Percentiles rank a stretch among this genome's conserved stretches.
Conservation (phyloP, 2,797 vertebrate genomes). For the Anabacerthia variegaticeps region DNA sequence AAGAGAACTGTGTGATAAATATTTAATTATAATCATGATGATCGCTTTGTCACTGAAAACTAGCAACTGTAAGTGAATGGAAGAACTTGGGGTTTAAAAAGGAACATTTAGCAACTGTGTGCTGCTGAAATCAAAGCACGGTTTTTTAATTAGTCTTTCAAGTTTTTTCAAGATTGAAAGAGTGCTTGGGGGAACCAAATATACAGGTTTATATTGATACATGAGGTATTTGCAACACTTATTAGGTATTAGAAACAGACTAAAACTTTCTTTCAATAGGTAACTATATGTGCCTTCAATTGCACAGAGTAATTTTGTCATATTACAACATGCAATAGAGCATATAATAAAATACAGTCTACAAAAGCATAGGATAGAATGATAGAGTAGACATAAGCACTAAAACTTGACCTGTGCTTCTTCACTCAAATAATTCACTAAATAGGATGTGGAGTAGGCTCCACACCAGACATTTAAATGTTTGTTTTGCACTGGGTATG, state of each 20-base stretch:
- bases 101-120: not conserved
- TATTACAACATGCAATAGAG: not conserved
- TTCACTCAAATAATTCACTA: not conserved
- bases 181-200: not conserved
- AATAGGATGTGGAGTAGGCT: not conserved
- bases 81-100: not conserved
- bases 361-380: not conserved
- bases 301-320: not conserved
- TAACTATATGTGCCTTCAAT: not conserved
- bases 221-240: not conserved
- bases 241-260: not conserved
- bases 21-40: slow-evolving; percentile 61
- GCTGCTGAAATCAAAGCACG: not conserved
- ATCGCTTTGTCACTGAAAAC: slow-evolving; percentile 24
- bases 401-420: not conserved
- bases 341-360: fast-evolving
- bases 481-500: not conserved
- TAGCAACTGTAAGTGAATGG: slow-evolving; percentile 22
- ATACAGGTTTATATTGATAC: not conserved
- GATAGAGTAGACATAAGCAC: not conserved
- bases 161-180: not conserved
- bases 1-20: slow-evolving; percentile 60
- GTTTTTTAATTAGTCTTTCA: slow-evolving; percentile 4
- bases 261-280: not conserved
- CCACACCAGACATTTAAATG: not conserved